Conservation (phyloP, 2,113 vertebrate genomes). For the Tyrannus savana region DNA sequence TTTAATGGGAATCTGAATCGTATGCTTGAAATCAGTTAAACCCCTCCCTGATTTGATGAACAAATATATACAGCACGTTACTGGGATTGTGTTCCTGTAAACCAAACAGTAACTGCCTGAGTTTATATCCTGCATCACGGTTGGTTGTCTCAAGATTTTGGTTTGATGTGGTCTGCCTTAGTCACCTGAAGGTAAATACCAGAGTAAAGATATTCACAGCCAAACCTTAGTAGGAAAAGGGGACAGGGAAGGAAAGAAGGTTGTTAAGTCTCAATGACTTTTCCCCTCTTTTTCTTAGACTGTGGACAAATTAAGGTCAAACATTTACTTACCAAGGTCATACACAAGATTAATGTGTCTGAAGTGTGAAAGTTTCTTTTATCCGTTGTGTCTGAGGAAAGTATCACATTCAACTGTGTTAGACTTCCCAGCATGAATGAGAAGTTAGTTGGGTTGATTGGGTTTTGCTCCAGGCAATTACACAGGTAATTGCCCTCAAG, state of each 20-base stretch:
- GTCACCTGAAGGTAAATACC: background rate
- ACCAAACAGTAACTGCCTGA: background rate
- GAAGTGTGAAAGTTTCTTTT: background rate
- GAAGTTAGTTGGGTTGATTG: background rate
- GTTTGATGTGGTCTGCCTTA: background rate
- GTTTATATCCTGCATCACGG: background rate
- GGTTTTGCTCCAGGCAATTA: background rate
- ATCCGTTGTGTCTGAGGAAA: background rate
- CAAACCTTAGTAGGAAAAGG: background rate
- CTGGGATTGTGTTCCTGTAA: background rate
- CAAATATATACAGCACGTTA: background rate
- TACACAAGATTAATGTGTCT: background rate
- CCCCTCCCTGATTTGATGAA: accelerated
- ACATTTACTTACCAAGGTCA: background rate
- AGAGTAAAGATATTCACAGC: background rate
- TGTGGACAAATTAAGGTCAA: background rate
- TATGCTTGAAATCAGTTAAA: background rate
- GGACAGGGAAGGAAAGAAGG: background rate
- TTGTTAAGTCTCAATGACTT: background rate
- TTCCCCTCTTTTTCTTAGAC: background rate
- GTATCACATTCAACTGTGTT: background rate
- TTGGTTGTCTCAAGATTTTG: background rate
- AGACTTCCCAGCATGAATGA: background rate
- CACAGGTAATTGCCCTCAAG: background rate
- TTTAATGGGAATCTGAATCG: background rate